phyloP scores from a whole-genome alignment of 1,140 invertebrate genomes.

The Carposina sasakii region DNA sequence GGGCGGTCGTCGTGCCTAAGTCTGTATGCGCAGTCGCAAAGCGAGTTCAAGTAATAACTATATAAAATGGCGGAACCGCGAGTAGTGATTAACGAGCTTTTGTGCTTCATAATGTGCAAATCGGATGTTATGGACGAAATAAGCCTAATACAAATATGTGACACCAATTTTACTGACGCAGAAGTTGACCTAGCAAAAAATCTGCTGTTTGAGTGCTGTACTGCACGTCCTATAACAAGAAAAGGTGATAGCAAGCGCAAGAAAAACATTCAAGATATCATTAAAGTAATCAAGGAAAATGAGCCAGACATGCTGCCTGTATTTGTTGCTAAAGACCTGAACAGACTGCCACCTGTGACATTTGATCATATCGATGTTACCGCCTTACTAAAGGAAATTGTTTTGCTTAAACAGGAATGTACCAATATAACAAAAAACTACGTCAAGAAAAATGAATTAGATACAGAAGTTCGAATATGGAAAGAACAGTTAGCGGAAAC shows the following conservation, averaged over 20 bases:
- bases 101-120: neutral
- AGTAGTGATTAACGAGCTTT: neutral
- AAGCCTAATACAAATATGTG: neutral
- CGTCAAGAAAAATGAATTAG: too few species aligned
- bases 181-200: neutral
- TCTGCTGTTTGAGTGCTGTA: neutral
- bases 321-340: neutral
- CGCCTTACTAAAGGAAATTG: neutral
- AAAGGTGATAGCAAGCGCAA: neutral
- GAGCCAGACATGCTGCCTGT: neutral
- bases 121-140: neutral
- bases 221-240: neutral
- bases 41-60: too few species aligned
- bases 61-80: too few species aligned
- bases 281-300: neutral
- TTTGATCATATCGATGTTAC: constrained; percentile 1
- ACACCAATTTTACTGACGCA: neutral
- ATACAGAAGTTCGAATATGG: too few species aligned
- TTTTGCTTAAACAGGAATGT: neutral
- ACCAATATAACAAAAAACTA: too few species aligned
- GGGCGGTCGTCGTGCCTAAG: too few species aligned
- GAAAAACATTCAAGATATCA: neutral
- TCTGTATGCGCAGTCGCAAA: too few species aligned
- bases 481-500: too few species aligned
- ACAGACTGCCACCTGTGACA: neutral